Evolutionary conservation across 2,797 vertebrate genomes (phyloP), one percentile per base, ranked within the genome.

Genomic region (Heliangelus exortis): DNA sequence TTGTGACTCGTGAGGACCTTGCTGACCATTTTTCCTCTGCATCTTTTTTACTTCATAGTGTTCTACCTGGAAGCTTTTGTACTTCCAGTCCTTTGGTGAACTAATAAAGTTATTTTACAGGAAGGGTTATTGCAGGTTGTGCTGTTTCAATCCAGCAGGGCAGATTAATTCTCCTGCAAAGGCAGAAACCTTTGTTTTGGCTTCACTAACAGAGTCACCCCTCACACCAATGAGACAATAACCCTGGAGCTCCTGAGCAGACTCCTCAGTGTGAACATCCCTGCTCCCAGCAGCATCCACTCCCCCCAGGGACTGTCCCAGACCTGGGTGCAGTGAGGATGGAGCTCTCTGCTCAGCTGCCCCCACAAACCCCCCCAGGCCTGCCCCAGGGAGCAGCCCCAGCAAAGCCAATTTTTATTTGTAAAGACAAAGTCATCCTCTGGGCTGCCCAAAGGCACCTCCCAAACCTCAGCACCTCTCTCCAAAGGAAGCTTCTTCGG

Each of bases 21-120:
- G 39, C 63, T 62, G 57, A 54, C 26, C 57, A 4, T 47, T 72
- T 57, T n/a, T 57, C 84, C 75, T 69, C 59, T 1, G 67, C 5
- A 3, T 68, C 43, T 92, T 72, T 79, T 63, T 51, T n/a, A 59
- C 5, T 43, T 26, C 26, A 47, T n/a, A 16, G 65, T 14, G 26
- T 45, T 82, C 63, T 15, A 57, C 67, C 66, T 69, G 57, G 75
- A 87, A 96, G 84, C 54, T 96, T 97, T 96, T 96, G 87, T 57
- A 67, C 89, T 87, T 90, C 83, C 67, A 65, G 41, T 17, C 39
- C 90, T 66, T 19, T 1, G 59, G 59, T 6, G 65, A 82, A 61
- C 51, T 20, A 92, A 95, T 94, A 96, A 97, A 97, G 77, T 31
- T 50, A 53, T 88, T 93, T 95, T 87, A 81, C 90, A 89, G 28